phyloP scores from a whole-genome alignment of 2,888 invertebrate species.

The Eupithecia centaureata region DNA sequence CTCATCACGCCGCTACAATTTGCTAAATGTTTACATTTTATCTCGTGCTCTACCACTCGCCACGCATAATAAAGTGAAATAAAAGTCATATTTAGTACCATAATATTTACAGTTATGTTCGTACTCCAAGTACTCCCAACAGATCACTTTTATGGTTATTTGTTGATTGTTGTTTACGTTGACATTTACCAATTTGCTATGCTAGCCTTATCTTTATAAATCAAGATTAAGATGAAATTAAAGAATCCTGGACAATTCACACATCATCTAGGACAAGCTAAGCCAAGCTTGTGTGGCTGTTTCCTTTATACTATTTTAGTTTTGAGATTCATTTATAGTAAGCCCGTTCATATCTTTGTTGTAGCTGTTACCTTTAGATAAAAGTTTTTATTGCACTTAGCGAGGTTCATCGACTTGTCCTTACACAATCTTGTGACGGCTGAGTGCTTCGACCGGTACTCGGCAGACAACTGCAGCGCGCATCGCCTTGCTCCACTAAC shows the following conservation, averaged over 20 bases:
- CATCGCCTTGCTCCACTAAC: slow-evolving; percentile 14
- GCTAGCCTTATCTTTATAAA: too few relatives aligned
- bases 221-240: too few relatives aligned
- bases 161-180: not conserved
- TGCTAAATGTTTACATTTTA: not conserved
- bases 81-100: not conserved
- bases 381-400: not conserved
- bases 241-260: too few relatives aligned
- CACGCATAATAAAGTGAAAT: not conserved
- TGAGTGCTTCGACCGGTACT: slow-evolving; percentile 15
- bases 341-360: not conserved
- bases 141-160: not conserved
- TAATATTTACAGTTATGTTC: not conserved
- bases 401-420: slow-evolving; percentile 23
- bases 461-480: slow-evolving; percentile 12
- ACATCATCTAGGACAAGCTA: too few relatives aligned
- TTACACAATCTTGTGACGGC: slow-evolving; percentile 22
- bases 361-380: not conserved
- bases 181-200: not conserved
- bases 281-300: too few relatives aligned
- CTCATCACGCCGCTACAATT: too few relatives aligned
- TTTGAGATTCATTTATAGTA: not conserved
- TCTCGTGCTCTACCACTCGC: not conserved
- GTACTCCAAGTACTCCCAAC: not conserved
- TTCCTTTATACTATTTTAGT: too few relatives aligned